phyloP scores from a whole-genome alignment of 2,797 vertebrate genomes.

The Tapirus indicus region DNA sequence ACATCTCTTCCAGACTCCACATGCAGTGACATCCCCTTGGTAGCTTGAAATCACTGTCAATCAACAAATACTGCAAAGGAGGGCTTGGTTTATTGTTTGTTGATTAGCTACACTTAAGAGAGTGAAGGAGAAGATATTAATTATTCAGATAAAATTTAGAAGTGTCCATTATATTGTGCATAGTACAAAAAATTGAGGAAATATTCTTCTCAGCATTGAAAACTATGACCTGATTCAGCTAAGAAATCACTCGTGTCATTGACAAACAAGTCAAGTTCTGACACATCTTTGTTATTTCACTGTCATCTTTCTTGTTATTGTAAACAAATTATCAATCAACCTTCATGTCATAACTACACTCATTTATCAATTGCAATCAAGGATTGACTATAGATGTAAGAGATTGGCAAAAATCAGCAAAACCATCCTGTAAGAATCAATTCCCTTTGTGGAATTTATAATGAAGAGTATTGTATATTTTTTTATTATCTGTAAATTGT shows the following conservation, averaged over 20 bases:
- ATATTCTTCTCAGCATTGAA: not conserved
- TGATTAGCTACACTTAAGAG: not conserved
- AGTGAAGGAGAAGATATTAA: not conserved
- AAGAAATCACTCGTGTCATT: not conserved
- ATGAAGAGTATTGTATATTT: not conserved
- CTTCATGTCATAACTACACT: not conserved
- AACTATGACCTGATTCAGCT: not conserved
- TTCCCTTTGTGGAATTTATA: not conserved
- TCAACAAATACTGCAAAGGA: not conserved
- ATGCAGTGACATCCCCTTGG: not conserved
- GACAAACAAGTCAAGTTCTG: not conserved
- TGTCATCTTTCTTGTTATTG: not conserved
- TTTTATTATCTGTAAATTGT: not conserved
- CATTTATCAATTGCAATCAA: not conserved
- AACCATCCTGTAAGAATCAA: not conserved
- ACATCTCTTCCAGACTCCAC: not conserved
- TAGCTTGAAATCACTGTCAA: not conserved
- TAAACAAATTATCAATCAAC: constrained; percentile 43
- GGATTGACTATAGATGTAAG: not conserved
- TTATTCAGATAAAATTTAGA: not conserved
- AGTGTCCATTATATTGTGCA: not conserved
- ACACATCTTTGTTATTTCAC: not conserved
- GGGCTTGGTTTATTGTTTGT: not conserved
- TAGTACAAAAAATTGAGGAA: not conserved
- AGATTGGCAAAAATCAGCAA: not conserved